Percentiles rank a stretch among this genome's conserved stretches.
Conservation (phyloP, 1,140 invertebrate species). For the Pogonomyrmex californicus region DNA sequence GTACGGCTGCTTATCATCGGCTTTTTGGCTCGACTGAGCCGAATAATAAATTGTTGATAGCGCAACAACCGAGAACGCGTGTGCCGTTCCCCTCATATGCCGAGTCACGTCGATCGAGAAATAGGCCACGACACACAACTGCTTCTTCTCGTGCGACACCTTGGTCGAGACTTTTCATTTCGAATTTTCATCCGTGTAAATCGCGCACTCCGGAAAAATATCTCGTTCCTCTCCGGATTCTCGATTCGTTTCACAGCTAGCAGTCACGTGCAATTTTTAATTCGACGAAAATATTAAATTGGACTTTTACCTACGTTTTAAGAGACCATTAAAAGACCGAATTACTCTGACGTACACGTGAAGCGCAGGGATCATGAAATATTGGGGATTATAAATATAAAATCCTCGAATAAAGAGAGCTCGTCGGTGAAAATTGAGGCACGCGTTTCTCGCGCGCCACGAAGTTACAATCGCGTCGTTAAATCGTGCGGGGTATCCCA, state of each 20-base stretch:
- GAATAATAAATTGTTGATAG: slow-evolving; percentile 53
- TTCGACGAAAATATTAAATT: background rate
- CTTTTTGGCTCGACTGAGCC: background rate
- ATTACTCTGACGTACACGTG: background rate
- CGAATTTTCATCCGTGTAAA: background rate
- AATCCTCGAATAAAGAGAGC: background rate
- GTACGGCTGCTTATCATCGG: slow-evolving; percentile 61
- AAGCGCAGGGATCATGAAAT: background rate
- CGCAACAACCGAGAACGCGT: background rate
- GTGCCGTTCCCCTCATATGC: background rate
- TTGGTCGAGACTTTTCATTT: background rate
- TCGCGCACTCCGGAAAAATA: background rate
- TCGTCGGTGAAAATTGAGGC: background rate
- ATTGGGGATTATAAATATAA: background rate
- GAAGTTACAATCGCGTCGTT: background rate
- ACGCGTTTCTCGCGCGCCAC: background rate
- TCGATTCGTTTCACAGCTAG: background rate
- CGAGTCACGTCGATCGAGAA: slow-evolving; percentile 11
- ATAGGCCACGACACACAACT: slow-evolving; percentile 20
- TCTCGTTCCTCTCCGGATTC: background rate
- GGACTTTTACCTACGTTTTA: background rate
- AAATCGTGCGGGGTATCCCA: background rate
- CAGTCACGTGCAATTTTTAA: background rate
- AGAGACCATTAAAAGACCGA: background rate
- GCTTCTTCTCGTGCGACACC: background rate